These are phyloP conservation scores for Sepiola atlantica DNA, from an alignment of 2,888 invertebrate species.

Conservation along the genomic window DNA sequence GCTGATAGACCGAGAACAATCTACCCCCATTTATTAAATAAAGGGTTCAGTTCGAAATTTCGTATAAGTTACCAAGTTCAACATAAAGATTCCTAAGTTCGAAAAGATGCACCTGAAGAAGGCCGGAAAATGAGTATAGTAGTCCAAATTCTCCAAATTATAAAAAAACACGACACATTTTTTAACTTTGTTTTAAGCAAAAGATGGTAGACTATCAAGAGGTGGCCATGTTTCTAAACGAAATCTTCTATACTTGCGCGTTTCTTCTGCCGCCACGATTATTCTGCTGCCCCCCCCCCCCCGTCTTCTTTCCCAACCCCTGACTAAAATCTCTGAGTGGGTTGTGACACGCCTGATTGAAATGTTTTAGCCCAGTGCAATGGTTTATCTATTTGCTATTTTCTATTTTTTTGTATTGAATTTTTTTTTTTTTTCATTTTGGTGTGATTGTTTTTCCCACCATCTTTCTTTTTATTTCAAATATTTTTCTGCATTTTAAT, in stretches of 20 bases:
- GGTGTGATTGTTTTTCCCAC: background rate
- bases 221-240: background rate
- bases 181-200: too few relatives aligned
- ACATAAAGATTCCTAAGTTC: too few relatives aligned
- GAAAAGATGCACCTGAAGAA: too few relatives aligned
- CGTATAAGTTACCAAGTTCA: too few relatives aligned
- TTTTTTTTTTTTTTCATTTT: background rate
- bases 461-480: too few relatives aligned
- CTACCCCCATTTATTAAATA: too few relatives aligned
- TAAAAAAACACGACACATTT: too few relatives aligned
- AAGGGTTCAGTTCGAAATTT: too few relatives aligned
- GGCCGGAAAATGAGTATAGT: too few relatives aligned
- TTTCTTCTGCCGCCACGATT: background rate
- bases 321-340: background rate
- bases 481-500: conserved; percentile 10
- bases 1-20: too few relatives aligned
- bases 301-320: background rate
- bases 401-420: background rate
- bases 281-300: too few relatives aligned
- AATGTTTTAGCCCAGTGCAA: conserved; percentile 32
- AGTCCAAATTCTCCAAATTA: too few relatives aligned
- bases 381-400: conserved; percentile 4
- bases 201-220: background rate
- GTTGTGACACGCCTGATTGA: conserved; percentile 21
- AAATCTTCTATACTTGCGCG: background rate